Evolutionary conservation across 2,113 vertebrate genomes (phyloP), one percentile per base, ranked within the genome.

Genomic region (Erythrocebus patas): DNA sequence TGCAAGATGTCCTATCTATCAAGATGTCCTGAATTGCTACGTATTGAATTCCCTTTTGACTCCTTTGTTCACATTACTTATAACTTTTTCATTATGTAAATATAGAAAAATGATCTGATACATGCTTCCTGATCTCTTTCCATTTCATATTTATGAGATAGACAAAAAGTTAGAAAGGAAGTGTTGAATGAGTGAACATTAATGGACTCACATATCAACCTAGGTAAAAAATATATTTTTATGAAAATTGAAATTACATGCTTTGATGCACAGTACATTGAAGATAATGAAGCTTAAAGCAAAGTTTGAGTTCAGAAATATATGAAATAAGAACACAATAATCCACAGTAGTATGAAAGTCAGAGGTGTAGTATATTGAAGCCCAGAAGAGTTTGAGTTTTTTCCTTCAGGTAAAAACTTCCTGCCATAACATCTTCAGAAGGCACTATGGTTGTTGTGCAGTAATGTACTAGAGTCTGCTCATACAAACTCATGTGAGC

Each of bases 221-320:
- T 92, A 45, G 80, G 89, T 95, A 88, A 96, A 95, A 97, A 97
- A 97, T 75, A 66, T 93, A 89, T 95, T 96, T 97, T 92, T 96
- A 93, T 87, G 87, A 96, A 97, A 98, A 98, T 97, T 97, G 97
- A 97, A 94, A 81, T 96, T 95, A 95, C 79, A 85, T 97, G 61
- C 89, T 98, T 96, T 97, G 93, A 91, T 79, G 91, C 93, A 95
- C 82, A 97, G 93, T 95, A 88, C 91, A 96, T 95, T 97, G 94
- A 97, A 32, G 89, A 95, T 95, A 97, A 98, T 92, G 94, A 98
- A 97, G 86, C 96, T 97, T 94, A 97, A 96, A 95, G 95, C 75
- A 95, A 98, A 97, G 95, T 90, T 68, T 96, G 89, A 95, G 25
- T 97, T 93, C 73, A 82, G 97, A 98, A 92, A 95, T 97, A 89